These are phyloP conservation scores for Drosophila melanica DNA, from an alignment of 1,140 invertebrate genomes.

Conservation along the genomic window DNA sequence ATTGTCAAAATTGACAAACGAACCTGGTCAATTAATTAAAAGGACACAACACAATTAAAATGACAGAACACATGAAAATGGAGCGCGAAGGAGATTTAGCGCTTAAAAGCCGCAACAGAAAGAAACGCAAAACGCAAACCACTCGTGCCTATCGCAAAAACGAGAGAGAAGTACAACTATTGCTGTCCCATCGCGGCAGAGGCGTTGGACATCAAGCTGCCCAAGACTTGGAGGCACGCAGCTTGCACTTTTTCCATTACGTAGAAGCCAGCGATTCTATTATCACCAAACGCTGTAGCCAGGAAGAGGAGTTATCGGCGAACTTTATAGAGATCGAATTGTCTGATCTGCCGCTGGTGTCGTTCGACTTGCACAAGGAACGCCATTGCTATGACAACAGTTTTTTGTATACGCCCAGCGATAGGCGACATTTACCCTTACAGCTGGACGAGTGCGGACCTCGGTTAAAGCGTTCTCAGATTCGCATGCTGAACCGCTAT, in stretches of 20 bases:
- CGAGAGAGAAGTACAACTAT: constrained; percentile 61
- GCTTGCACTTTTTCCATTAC: constrained; percentile 60
- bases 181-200: constrained; percentile 39
- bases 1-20: not conserved
- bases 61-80: constrained; percentile 8
- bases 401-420: constrained; percentile 47
- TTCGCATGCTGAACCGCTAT: constrained; percentile 72
- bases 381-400: constrained; percentile 46
- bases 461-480: constrained; percentile 17
- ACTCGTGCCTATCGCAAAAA: constrained; percentile 56
- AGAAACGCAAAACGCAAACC: constrained; percentile 62
- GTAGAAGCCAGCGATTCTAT: not conserved
- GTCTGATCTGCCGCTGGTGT: constrained; percentile 50
- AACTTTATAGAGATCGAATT: constrained; percentile 71
- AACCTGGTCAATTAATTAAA: not conserved
- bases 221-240: constrained; percentile 38
- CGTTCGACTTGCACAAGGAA: constrained; percentile 19
- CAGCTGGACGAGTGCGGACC: constrained; percentile 17
- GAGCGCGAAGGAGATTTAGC: not conserved
- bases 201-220: not conserved
- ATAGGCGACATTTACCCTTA: constrained; percentile 33
- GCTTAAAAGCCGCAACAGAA: constrained; percentile 32
- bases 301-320: constrained; percentile 11
- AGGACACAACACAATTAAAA: too few species aligned
- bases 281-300: constrained; percentile 9